Conservation (phyloP, 2,797 vertebrate species). For the Enteromius argenteus region DNA sequence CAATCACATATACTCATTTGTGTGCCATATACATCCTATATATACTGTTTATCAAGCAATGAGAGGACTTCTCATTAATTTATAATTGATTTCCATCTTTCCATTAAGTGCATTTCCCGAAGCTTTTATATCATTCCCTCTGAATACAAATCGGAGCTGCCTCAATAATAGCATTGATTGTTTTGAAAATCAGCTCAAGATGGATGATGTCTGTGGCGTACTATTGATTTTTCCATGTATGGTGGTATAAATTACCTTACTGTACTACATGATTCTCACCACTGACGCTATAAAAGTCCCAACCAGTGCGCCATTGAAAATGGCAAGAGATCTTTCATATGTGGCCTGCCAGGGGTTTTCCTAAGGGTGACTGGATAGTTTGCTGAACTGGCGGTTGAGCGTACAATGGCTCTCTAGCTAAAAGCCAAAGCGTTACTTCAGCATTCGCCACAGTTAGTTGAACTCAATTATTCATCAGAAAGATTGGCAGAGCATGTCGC, state of each 20-base stretch:
- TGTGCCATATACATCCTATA: not conserved
- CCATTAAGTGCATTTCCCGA: constrained; percentile 29
- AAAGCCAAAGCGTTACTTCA: constrained; percentile 40
- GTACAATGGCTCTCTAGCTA: constrained; percentile 42
- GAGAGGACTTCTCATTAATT: constrained; percentile 22
- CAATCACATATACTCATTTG: not conserved
- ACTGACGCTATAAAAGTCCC: constrained; percentile 4
- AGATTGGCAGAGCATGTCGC: constrained; percentile 13
- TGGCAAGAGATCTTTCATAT: constrained; percentile 33
- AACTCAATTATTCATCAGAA: constrained; percentile 51
- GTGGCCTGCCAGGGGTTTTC: constrained; percentile 33
- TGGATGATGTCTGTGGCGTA: constrained; percentile 1
- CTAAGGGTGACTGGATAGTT: constrained; percentile 18
- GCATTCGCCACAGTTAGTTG: constrained; percentile 47
- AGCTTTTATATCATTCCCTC: not conserved
- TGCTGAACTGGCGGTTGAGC: constrained; percentile 41
- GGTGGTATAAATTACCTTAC: constrained; percentile 24
- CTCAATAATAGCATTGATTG: constrained; percentile 41
- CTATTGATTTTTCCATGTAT: constrained; percentile 39
- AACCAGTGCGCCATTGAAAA: not conserved
- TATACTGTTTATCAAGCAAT: not conserved
- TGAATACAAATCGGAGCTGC: constrained; percentile 24
- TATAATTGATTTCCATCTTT: constrained; percentile 35
- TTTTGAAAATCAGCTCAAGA: constrained; percentile 24
- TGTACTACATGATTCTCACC: constrained; percentile 32